phyloP scores from a whole-genome alignment of 2,113 vertebrate genomes.

The Pampusana beccarii region DNA sequence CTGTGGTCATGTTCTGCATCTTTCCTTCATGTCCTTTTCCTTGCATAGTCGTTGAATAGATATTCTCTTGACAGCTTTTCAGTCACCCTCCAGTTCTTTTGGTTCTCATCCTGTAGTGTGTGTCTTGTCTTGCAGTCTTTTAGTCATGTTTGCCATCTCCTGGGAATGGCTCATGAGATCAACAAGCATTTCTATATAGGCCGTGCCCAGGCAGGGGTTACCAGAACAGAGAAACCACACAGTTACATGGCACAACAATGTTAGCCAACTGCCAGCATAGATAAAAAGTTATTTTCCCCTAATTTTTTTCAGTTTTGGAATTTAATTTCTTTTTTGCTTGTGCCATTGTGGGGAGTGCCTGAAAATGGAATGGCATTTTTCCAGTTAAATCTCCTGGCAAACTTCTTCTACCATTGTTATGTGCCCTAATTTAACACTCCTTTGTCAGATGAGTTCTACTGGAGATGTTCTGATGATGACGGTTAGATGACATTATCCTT shows the following conservation, averaged over 20 bases:
- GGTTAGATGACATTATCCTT: neutral
- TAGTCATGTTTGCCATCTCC: constrained; percentile 29
- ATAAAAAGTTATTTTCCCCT: neutral
- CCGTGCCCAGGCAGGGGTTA: constrained; percentile 43
- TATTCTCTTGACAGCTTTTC: neutral
- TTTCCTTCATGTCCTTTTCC: neutral
- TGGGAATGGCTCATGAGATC: constrained; percentile 44
- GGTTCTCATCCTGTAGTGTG: neutral
- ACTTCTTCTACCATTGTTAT: constrained; percentile 45
- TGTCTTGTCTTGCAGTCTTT: constrained; percentile 4
- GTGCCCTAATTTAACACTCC: constrained; percentile 32
- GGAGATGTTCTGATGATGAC: neutral
- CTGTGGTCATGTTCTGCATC: neutral
- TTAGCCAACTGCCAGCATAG: constrained; percentile 16
- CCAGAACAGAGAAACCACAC: constrained; percentile 62
- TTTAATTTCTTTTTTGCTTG: constrained; percentile 50
- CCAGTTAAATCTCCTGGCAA: constrained; percentile 45
- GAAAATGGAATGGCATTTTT: constrained; percentile 52
- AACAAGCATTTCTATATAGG: neutral
- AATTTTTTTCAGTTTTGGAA: constrained; percentile 20
- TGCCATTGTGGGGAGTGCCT: constrained; percentile 30
- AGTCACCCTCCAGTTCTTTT: neutral
- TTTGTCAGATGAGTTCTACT: constrained; percentile 19
- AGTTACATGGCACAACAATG: constrained; percentile 10
- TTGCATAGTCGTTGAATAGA: neutral